Percentiles rank a stretch among this genome's conserved stretches.
Conservation (phyloP, 2,113 vertebrate genomes). For the Heteronetta atricapilla region DNA sequence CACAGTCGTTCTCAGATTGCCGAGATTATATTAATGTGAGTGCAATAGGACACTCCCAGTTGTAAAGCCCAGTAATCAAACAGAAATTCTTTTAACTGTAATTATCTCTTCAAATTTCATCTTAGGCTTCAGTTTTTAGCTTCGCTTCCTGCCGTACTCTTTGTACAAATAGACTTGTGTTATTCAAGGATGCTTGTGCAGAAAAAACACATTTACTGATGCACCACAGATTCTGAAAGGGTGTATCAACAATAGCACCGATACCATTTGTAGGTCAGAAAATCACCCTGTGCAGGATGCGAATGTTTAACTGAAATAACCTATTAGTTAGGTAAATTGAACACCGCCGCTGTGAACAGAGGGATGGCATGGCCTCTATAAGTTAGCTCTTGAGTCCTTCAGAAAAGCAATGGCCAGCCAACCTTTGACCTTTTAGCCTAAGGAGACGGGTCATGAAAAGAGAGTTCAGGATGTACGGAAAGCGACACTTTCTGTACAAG, state of each 20-base stretch:
- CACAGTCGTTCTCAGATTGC: conserved; percentile 9
- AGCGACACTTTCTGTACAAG: neutral
- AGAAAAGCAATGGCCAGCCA: neutral
- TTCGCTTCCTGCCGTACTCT: neutral
- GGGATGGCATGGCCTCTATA: fast-evolving
- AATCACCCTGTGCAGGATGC: neutral
- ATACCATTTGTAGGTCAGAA: neutral
- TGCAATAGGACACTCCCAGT: conserved; percentile 23
- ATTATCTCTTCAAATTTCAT: conserved; percentile 53
- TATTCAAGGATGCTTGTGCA: neutral
- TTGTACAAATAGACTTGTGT: neutral
- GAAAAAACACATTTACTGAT: neutral
- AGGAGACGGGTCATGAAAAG: neutral
- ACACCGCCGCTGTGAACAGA: neutral
- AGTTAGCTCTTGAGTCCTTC: neutral
- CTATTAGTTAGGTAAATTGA: neutral
- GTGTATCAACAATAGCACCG: fast-evolving
- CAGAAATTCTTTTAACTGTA: conserved; percentile 33
- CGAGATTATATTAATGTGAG: conserved; percentile 30
- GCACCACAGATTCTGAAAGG: neutral
- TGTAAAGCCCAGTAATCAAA: conserved; percentile 41
- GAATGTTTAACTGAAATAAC: neutral
- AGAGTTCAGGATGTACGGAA: neutral
- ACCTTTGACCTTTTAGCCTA: neutral
- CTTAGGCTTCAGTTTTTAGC: conserved; percentile 21